Conservation (phyloP, 2,113 vertebrate species). For the Limanda limanda region DNA sequence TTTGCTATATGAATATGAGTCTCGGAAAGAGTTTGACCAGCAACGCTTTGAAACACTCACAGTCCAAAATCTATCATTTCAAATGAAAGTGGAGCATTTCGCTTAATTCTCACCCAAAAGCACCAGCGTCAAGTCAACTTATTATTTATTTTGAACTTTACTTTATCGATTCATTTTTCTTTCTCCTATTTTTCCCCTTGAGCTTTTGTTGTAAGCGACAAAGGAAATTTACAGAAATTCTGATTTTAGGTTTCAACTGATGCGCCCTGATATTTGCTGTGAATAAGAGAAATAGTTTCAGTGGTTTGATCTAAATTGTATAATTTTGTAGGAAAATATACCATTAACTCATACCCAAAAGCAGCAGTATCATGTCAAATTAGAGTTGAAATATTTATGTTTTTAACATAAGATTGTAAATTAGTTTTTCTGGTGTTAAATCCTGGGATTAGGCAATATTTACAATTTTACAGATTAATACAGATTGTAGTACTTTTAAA, state of each 20-base stretch:
- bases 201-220: too few species aligned
- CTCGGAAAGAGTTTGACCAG: too few species aligned
- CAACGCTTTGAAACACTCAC: too few species aligned
- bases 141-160: background rate
- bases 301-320: constrained; percentile 28
- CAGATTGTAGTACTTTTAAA: background rate
- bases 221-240: too few species aligned
- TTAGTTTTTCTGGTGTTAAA: constrained; percentile 14
- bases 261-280: background rate
- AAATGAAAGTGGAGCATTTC: too few species aligned
- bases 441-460: background rate
- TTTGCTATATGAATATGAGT: background rate
- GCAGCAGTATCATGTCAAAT: background rate
- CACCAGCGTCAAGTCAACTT: background rate
- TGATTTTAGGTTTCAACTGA: too few species aligned
- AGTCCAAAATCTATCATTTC: too few species aligned
- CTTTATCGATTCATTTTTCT: too few species aligned
- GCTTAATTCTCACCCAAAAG: background rate
- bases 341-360: background rate
- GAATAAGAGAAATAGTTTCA: constrained; percentile 42
- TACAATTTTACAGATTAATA: constrained; percentile 1
- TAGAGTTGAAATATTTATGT: background rate
- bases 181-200: too few species aligned
- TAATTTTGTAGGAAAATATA: background rate
- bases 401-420: background rate